These are phyloP conservation scores for Falco berigora DNA, from an alignment of 2,797 vertebrate genomes.

Conservation along the genomic window DNA sequence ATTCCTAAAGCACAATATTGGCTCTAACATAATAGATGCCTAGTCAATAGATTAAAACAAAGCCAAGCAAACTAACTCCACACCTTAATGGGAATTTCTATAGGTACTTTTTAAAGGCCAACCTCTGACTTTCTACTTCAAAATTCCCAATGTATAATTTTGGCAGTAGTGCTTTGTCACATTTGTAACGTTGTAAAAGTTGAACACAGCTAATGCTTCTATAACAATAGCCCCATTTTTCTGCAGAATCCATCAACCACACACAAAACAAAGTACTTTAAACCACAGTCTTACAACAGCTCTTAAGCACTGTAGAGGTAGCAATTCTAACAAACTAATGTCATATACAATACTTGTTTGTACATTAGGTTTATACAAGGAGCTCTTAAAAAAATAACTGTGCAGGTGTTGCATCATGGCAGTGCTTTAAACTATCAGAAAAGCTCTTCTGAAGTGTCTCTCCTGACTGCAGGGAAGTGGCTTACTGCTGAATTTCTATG, in stretches of 20 bases:
- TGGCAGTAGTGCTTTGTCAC: background rate
- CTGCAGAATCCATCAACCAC: background rate
- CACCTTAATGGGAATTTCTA: background rate
- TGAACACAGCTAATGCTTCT: background rate
- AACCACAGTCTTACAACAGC: background rate
- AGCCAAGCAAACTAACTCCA: background rate
- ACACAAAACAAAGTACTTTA: background rate
- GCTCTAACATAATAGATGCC: background rate
- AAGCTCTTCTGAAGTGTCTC: background rate
- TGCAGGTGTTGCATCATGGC: background rate
- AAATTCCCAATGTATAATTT: background rate
- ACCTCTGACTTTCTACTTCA: background rate
- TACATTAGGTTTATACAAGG: background rate
- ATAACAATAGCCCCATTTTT: background rate
- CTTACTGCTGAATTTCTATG: background rate
- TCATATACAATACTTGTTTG: background rate
- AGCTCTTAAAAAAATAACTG: background rate
- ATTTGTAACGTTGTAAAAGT: background rate
- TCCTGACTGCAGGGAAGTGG: background rate
- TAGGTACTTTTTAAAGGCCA: background rate
- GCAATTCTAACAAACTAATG: background rate
- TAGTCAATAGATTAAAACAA: background rate
- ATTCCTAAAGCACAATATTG: background rate
- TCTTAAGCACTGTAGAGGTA: background rate
- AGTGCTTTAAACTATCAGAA: background rate